phyloP scores from a whole-genome alignment of 2,888 invertebrate genomes.

The Adelphocoris suturalis region DNA sequence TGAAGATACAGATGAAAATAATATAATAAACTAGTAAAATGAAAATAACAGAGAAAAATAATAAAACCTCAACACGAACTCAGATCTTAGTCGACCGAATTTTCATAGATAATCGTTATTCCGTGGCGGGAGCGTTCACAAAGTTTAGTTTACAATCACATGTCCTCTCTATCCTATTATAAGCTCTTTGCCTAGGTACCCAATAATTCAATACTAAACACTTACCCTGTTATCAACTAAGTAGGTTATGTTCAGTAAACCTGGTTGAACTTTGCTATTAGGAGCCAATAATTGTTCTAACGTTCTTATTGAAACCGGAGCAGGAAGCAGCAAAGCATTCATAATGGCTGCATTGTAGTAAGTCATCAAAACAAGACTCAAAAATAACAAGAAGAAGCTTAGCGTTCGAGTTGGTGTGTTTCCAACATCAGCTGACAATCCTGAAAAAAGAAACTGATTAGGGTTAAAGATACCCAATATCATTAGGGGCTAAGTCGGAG shows the following conservation, averaged over 20 bases:
- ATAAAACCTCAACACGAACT: no score
- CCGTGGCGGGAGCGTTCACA: no score
- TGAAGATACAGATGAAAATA: no score
- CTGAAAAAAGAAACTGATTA: conserved; percentile 65
- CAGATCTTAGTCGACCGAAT: no score
- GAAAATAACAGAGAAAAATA: no score
- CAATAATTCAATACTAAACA: neutral
- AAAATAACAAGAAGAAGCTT: conserved; percentile 72
- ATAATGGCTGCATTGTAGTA: conserved; percentile 75
- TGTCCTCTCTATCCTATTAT: no score
- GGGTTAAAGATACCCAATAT: neutral
- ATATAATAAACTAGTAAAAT: no score
- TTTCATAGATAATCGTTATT: no score
- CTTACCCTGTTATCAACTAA: conserved; percentile 63
- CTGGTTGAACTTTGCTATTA: conserved; percentile 72
- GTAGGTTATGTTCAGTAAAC: conserved; percentile 74
- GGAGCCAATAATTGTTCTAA: conserved; percentile 69
- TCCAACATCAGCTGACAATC: conserved; percentile 69
- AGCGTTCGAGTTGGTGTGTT: conserved; percentile 73
- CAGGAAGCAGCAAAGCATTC: conserved; percentile 75
- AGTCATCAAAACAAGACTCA: conserved; percentile 74
- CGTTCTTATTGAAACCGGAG: conserved; percentile 73
- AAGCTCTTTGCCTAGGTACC: no score
- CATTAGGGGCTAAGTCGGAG: neutral
- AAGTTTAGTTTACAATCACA: no score